phyloP scores from a whole-genome alignment of 2,113 vertebrate species.

The Toxotes chatareus region DNA sequence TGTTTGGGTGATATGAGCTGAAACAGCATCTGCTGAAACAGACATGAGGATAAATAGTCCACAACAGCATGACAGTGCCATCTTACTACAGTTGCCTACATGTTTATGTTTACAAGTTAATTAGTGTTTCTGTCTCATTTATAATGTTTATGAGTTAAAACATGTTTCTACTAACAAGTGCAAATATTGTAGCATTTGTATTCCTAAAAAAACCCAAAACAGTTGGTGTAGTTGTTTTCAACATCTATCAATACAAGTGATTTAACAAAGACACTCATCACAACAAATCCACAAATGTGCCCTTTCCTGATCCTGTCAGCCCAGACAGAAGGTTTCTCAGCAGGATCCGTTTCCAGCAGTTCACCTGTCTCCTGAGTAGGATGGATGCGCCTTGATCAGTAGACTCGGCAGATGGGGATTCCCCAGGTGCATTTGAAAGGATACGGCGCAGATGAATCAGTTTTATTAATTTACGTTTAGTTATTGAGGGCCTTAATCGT shows the following conservation, averaged over 20 bases:
- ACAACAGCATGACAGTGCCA: neutral
- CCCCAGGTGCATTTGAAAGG: conserved; percentile 52
- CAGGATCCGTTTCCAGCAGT: conserved; percentile 28
- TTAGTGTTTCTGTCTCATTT: neutral
- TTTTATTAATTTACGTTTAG: conserved; percentile 44
- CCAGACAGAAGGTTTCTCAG: conserved; percentile 64
- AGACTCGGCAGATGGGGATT: conserved; percentile 67
- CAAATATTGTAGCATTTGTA: no score
- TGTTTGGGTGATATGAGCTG: neutral
- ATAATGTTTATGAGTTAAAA: no score
- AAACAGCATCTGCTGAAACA: neutral
- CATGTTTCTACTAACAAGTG: no score
- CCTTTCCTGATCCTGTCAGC: conserved; percentile 35
- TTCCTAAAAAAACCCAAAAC: no score
- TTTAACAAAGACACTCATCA: conserved; percentile 35
- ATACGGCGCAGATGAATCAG: conserved; percentile 35
- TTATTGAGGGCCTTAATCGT: conserved; percentile 35
- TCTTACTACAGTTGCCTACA: no score
- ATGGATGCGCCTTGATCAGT: conserved; percentile 58
- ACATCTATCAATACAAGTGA: neutral
- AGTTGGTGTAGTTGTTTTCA: no score
- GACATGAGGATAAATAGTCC: neutral
- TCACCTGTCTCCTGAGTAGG: conserved; percentile 53
- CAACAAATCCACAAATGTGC: conserved; percentile 41
- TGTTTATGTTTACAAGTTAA: neutral